Evolutionary conservation across 2,113 vertebrate genomes (phyloP), one percentile per base, ranked within the genome.

Genomic region (Lasiurus cinereus): DNA sequence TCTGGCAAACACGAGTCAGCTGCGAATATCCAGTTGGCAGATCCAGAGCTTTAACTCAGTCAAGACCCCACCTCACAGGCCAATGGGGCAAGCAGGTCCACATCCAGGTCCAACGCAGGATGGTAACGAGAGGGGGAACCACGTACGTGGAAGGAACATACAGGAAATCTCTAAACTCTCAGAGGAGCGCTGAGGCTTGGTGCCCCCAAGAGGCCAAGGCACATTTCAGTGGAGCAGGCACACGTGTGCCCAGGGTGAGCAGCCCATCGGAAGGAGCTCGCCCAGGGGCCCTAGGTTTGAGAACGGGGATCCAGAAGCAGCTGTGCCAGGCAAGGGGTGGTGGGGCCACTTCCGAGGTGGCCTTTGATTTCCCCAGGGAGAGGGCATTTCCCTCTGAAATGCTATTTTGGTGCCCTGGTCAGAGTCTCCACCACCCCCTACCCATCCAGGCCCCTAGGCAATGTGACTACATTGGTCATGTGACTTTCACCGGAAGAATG

Each of bases 91-190:
- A 24, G 78, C 59, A 52, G 69, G 48, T 39, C 22, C 22, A 8
- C 22, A 59, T 8, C 46, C 46, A 5, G 43, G 43, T 8, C 43
- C n/a, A 12, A 46, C 0, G 22, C 59, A 56, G 56, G 59, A 8
- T 3, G 3, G n/a, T 48, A 19, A 6, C 12, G 19, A 33, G 4
- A 36, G 46, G 36, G 43, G 29, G 36, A 52, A 8, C 9, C 52
- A 10, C 7, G 8, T 6, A 24, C 3, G 13, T 2, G 12, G 2
- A 6, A 24, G 48, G 21, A 46, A 5, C 67, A 15, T 0, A 7
- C 22, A 29, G 77, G 54, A 54, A 16, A 39, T 54, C 59, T 15
- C 48, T 8, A 1, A 3, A 82, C 27, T n/a, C 56, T 67, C 46
- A n/a, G 70, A 43, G 0, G 56, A 27, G n/a, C 18, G 4, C n/a